Evolutionary conservation across 2,888 invertebrate genomes (phyloP), one percentile per base, ranked within the genome.

Genomic region (Erebia ligea): DNA sequence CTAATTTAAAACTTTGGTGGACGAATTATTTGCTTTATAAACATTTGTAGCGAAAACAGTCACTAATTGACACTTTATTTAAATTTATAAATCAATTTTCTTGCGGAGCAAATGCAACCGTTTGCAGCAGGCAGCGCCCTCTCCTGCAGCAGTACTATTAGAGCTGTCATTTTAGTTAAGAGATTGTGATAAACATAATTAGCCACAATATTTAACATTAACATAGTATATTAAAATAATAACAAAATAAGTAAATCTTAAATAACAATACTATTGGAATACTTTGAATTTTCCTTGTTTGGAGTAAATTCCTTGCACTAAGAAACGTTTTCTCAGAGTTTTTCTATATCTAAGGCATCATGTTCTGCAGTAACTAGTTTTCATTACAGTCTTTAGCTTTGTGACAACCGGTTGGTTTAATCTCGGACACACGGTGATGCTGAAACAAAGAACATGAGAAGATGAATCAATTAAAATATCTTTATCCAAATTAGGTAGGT

Each of bases 391-490:
- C 2, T 95, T 94, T 72, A 94, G 89, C 69, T 96, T 96, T 5
- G 95, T 94, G 9, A 96, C 89, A n/a, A 97, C 92, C 0, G 96
- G 95, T 75, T 95, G 95, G 65, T 94, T 93, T 71, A 94, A 88
- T 79, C 95, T 95, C 0, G 96, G 95, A 80, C 97, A 97, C 3
- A 96, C 94, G 13, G 95, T 96, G 65, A 96, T 94, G 48, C 96
- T 96, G 40, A 17, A 52, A 69, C 45, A 68, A 64, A 25, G 67
- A 65, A 45, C 10, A 11, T 25, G 34, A 34, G 34, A 34, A 1
- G 34, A 34, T 34, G 0, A 6, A 34, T 34, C 34, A 34, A 34
- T 34, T 6, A 34, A 34, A 34, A 34, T 34, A 34, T 34, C 34
- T 34, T 5, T 34, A 34, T 6, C 34, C 34, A 6, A 34, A 34